A percentile compares a stretch with the other conserved stretches of the same genome.
Conservation (phyloP, 2,113 vertebrate genomes). For the Pristiophorus japonicus region DNA sequence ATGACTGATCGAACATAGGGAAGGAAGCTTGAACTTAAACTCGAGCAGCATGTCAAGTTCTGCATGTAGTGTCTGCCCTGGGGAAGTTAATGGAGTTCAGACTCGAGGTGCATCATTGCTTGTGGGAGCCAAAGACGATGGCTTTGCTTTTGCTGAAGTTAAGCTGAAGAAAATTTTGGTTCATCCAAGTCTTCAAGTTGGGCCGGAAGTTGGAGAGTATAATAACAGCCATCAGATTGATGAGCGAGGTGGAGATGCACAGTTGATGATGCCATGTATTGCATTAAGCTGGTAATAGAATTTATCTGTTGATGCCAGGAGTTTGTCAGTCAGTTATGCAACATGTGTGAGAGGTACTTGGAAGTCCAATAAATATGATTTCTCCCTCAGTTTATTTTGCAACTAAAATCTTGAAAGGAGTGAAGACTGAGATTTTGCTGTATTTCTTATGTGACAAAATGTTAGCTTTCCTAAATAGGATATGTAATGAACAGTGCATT, state of each 20-base stretch:
- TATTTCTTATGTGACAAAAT: neutral
- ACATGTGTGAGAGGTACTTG: neutral
- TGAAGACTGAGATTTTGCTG: neutral
- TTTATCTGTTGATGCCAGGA: neutral
- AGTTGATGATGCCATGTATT: neutral
- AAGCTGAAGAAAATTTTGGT: neutral
- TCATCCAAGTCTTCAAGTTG: neutral
- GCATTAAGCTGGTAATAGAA: neutral
- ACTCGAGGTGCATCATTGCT: neutral
- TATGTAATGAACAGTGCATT: neutral
- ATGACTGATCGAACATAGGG: neutral
- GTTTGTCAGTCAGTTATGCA: neutral
- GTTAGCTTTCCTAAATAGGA: neutral
- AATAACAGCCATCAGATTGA: neutral
- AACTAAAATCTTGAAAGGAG: neutral
- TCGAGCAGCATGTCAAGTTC: neutral
- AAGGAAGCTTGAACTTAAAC: neutral
- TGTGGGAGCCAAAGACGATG: neutral
- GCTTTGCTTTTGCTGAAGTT: neutral
- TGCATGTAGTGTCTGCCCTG: neutral
- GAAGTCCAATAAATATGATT: neutral
- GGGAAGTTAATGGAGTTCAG: neutral
- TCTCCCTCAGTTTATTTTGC: neutral
- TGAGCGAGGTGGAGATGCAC: neutral
- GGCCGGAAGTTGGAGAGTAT: neutral